Base-by-base conservation (phyloP, 1,140 invertebrate species). In the Gryllus bimaculatus region DNA sequence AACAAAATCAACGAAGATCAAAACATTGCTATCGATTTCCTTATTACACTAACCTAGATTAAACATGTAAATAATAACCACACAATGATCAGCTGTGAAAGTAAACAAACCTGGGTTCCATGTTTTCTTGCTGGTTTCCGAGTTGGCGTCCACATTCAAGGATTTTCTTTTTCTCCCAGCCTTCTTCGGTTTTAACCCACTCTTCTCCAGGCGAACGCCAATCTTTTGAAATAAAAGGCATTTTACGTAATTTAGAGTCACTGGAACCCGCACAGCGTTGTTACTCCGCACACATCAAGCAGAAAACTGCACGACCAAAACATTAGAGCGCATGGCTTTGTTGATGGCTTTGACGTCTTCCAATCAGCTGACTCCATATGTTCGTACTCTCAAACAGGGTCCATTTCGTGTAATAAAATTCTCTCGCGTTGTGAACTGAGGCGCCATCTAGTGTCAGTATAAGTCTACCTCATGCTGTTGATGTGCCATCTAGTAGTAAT, bases 141-240 rank as follows among this genome's bases (percentile, higher is more conserved):
- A 47, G 18, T 74, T 81, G 86, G 81, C 89, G 86, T 77, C 91
- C 91, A 84, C 92, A 94, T 86, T 95, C 93, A 74, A 97, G 88
- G 79, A 97, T 94, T 89, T 98, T 98, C 86, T 95, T 94, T 87
- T 95, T 94, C 86, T 98, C 96, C 96, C 96, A 98, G 79, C 97
- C 96, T 86, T 97, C 95, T 82, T 95, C 92, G 49, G 96, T 98
- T 89, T 98, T 97, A 20, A 99, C 96, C 98, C 98, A 99, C 84
- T 95, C 94, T 86, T 99, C 97, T 54, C 98, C 98, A 73, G 96
- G 96, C 79, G 96, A 98, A 84, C 97, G 89, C 94, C 94, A 96
- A 88, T 95, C 94, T 88, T 95, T 95, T 48, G 94, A 95, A 86
- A 94, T 94, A 88, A 98, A 99, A 82, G 97, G 97, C 97, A 99